Percentiles rank a stretch among this genome's conserved stretches.
Evolutionary conservation across 2,797 vertebrate species (phyloP).

Genomic region (Chrysolophus pictus): DNA sequence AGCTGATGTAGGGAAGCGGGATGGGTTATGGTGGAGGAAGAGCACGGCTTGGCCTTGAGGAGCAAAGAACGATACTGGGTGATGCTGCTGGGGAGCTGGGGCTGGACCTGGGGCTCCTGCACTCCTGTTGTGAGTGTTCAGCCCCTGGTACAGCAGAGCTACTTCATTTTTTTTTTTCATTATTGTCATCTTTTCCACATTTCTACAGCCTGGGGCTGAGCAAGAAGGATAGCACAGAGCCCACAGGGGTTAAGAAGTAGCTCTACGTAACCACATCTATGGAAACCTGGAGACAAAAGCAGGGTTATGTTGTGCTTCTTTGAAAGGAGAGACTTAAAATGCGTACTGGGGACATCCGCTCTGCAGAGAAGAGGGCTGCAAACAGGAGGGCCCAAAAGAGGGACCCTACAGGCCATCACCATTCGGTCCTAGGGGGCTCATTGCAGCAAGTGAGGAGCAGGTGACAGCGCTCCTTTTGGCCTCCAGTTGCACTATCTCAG

Average conservation of each 20-base stretch:
- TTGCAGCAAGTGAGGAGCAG: neutral
- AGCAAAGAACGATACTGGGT: neutral
- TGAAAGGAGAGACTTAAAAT: neutral
- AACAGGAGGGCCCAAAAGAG: neutral
- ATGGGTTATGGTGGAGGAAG: neutral
- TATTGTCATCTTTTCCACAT: neutral
- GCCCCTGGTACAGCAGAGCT: neutral
- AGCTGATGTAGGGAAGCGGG: neutral
- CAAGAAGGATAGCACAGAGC: neutral
- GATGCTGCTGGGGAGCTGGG: neutral
- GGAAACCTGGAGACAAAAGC: no score
- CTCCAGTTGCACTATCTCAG: neutral
- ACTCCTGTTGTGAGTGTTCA: neutral
- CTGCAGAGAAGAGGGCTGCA: neutral
- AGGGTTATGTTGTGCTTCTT: neutral
- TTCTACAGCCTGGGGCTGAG: neutral
- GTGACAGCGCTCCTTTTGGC: conserved; percentile 13
- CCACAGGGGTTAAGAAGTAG: conserved; percentile 20
- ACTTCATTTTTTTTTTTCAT: neutral
- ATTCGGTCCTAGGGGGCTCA: accelerated
- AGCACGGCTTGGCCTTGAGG: neutral
- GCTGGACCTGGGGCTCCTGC: neutral
- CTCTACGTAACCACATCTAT: neutral
- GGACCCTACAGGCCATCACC: neutral
- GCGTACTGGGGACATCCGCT: neutral